Base-by-base conservation (phyloP, 2,797 vertebrate species). In the Characodon lateralis region DNA sequence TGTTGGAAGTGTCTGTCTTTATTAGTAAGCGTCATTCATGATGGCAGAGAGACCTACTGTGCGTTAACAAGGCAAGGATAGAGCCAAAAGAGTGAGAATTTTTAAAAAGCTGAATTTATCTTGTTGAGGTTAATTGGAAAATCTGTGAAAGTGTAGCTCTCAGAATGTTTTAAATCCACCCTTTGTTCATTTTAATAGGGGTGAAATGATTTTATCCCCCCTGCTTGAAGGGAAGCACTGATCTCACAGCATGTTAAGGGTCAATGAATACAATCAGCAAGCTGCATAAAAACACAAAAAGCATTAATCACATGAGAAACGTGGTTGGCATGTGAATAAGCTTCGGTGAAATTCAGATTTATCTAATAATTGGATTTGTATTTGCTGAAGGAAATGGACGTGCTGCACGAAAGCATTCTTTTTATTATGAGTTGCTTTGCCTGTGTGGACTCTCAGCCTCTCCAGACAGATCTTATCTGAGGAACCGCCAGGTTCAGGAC, bases 361-460 rank as follows among this genome's bases (percentile, higher is more conserved):
- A 90, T 92, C 85, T 88, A 59, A 81, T 92, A 92, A 93, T 93
- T 92, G 91, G 92, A 90, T 94, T 92, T 86, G 31, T 89, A 90
- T 93, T 92, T 92, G 88, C 85, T 14, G 69, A 86, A 82, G 82
- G 78, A 85, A 74, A 82, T 63, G 66, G 78, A 76, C 31, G 82
- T 61, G 69, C 74, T 24, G 63, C 8, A 77, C 1, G 5, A 58
- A 76, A 77, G 77, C 20, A n/a, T 74, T 66, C 56, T 79, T 79
- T 78, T 82, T 74, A 72, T 85, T 85, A 71, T 26, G 77, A 82
- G 73, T 72, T 80, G 78, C 72, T 74, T 56, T 0, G 24, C 56
- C 75, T 35, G 58, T 14, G 56, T 14, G 76, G 87, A 82, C 84
- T 68, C 79, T 79, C 71, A 26, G 82, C 77, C 76, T 76, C 87